phyloP scores from a whole-genome alignment of 2,797 vertebrate species.

The Carduelis carduelis region DNA sequence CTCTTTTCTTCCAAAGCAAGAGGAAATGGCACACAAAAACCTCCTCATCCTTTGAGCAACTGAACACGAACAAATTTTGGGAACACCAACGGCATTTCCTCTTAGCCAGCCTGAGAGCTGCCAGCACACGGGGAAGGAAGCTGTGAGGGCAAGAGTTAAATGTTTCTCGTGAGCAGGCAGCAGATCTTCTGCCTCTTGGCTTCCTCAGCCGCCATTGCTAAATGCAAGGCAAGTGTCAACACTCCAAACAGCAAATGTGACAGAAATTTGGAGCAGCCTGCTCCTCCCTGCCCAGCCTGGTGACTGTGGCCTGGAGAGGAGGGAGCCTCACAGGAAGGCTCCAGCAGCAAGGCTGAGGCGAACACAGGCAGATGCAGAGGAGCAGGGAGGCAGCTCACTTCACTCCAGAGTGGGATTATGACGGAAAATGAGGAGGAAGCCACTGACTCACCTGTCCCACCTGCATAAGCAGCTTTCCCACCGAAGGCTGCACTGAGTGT shows the following conservation, averaged over 20 bases:
- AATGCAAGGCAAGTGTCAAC: background rate
- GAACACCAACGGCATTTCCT: background rate
- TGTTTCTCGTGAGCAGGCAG: background rate
- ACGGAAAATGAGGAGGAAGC: background rate
- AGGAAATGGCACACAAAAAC: background rate
- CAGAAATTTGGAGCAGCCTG: background rate
- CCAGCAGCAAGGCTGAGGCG: background rate
- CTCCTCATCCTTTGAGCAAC: background rate
- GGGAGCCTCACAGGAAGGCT: background rate
- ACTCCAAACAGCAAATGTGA: background rate
- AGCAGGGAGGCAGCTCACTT: background rate
- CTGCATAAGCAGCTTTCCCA: background rate
- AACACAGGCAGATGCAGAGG: background rate
- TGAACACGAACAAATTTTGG: rapidly evolving
- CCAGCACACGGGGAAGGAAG: rapidly evolving
- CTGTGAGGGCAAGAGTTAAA: conserved; percentile 2
- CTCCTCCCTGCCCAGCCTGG: background rate
- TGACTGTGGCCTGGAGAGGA: background rate
- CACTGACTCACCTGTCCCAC: conserved; percentile 12
- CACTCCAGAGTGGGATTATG: background rate
- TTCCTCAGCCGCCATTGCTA: background rate
- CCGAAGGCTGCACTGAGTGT: background rate
- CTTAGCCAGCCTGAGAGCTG: background rate
- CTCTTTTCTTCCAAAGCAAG: background rate
- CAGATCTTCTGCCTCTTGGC: background rate